These are phyloP conservation scores for Meriones psammophilus DNA, from an alignment of 2,797 vertebrate species.

Conservation along the genomic window DNA sequence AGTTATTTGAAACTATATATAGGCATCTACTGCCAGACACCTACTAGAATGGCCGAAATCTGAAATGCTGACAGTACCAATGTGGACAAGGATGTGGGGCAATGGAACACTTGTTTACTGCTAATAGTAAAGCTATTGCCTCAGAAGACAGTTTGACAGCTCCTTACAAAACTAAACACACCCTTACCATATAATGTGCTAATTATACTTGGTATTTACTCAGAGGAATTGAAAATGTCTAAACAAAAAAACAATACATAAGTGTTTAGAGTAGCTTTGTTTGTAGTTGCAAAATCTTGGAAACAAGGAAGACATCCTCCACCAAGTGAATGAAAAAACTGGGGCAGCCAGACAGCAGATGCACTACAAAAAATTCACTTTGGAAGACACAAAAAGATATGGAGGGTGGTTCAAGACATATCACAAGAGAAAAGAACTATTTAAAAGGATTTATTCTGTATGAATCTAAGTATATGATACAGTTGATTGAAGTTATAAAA, in stretches of 20 bases:
- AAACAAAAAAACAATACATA: background rate
- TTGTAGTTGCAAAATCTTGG: background rate
- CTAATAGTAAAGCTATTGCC: background rate
- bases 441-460: background rate
- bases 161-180: background rate
- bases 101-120: background rate
- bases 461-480: background rate
- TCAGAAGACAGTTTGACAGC: slow-evolving; percentile 2
- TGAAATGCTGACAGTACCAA: background rate
- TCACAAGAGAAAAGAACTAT: background rate
- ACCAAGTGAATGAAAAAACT: background rate
- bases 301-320: background rate
- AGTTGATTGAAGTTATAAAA: background rate
- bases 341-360: background rate
- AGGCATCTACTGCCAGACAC: background rate
- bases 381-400: background rate
- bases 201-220: background rate
- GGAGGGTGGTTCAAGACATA: background rate
- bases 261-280: background rate
- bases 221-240: background rate
- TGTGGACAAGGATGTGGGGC: no score
- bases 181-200: background rate
- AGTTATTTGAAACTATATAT: background rate
- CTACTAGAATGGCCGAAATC: background rate
- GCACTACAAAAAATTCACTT: background rate